Base-by-base conservation (phyloP, 2,113 vertebrate species). In the Macroglossus sobrinus region DNA sequence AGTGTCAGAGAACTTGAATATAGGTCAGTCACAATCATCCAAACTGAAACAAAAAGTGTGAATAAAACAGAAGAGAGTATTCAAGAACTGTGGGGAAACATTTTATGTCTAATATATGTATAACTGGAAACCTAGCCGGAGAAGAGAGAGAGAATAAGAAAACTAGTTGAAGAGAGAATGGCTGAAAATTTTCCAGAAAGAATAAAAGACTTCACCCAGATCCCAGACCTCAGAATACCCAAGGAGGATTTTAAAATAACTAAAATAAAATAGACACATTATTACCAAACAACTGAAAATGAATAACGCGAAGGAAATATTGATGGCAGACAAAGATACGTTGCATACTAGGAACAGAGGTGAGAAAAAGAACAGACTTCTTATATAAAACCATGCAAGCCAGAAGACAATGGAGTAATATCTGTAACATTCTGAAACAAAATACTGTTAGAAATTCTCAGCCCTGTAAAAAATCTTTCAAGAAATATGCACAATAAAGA, bases 221-320 rank as follows among this genome's bases (percentile, higher is more conserved):
- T 66, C 35, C 64, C 59, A 79, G 89, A 92, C 18, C 24, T 88
- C 16, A 66, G 40, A 84, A 33, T 50, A 72, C 28, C 30, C 16
- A 80, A 88, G 33, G 57, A 74, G 33, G 24, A 74, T 61, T 71
- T 84, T 14, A 86, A 88, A 74, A 35, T 7, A 78, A 84, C 66
- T 4, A 8, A 33, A 40, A 72, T n/a, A 82, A 84, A 18, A 14
- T 19, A 64, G 33, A 40, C 1, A 28, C 69, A 9, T 91, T 61
- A 85, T 38, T 95, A 47, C 28, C 78, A 79, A 38, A 86, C 30
- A 76, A 40, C 84, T 92, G 50, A 79, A 89, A 84, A 91, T 84
- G 22, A n/a, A 69, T 14, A 63, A 12, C 22, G 1, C 45, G 68
- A n/a, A 79, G 7, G 45, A 84, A 79, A 45, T 75, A 63, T 2